Conservation (phyloP, 2,113 vertebrate genomes). For the Labeo rohita region DNA sequence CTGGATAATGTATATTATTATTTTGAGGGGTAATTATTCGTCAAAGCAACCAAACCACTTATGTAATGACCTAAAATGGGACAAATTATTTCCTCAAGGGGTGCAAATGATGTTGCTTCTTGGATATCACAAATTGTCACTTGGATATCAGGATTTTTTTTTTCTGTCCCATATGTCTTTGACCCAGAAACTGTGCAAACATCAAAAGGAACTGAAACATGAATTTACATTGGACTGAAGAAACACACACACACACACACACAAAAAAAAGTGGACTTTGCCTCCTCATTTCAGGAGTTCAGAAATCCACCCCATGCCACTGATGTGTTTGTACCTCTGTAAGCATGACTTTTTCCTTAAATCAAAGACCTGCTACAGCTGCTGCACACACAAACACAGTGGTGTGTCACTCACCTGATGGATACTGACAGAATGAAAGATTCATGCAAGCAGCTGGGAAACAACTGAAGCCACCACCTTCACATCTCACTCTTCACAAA, state of each 20-base stretch:
- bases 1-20: not conserved
- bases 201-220: not conserved
- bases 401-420: slow-evolving; percentile 22
- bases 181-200: not conserved
- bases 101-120: not conserved
- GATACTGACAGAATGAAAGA: slow-evolving; percentile 44
- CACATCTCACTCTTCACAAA: too few relatives aligned
- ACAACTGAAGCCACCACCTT: slow-evolving; percentile 21
- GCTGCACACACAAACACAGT: not conserved
- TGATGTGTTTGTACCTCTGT: not conserved
- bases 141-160: not conserved
- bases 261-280: not conserved
- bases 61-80: not conserved
- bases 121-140: not conserved
- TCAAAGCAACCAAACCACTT: not conserved
- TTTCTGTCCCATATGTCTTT: not conserved
- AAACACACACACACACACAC: too few relatives aligned
- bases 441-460: slow-evolving; percentile 39
- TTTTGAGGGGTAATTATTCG: not conserved
- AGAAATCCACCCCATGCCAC: slow-evolving; percentile 13
- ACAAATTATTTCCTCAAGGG: too few relatives aligned
- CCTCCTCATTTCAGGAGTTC: not conserved
- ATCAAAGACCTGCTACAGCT: slow-evolving; percentile 12
- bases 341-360: slow-evolving; percentile 12
- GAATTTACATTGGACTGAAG: not conserved